phyloP scores from a whole-genome alignment of 1,140 invertebrate genomes.

The Drosophila ficusphila region DNA sequence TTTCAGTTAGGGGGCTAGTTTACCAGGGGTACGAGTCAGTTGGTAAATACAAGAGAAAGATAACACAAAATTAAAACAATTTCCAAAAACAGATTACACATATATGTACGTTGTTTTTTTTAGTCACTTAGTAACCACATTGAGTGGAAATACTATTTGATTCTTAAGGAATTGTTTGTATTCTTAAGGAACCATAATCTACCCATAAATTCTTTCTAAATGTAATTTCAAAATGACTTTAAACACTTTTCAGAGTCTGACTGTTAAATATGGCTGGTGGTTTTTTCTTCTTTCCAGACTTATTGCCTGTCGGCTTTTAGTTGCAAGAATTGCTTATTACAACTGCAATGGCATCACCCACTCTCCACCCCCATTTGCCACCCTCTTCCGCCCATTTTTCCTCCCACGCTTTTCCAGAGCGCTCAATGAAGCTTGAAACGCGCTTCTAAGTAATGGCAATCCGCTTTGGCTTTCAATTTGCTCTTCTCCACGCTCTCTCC shows the following conservation, averaged over 20 bases:
- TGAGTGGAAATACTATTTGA: too few species aligned
- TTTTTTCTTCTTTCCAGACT: not conserved
- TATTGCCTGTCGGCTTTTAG: slow-evolving; percentile 2
- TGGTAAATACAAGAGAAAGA: too few species aligned
- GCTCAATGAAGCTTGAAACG: slow-evolving; percentile 66
- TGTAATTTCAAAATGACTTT: not conserved
- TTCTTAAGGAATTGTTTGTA: too few species aligned
- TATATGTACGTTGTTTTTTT: too few species aligned
- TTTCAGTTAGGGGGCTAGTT: not conserved
- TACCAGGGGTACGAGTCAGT: not conserved
- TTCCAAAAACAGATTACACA: too few species aligned
- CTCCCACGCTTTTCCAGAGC: slow-evolving; percentile 8
- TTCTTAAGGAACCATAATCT: too few species aligned
- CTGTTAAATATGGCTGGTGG: not conserved
- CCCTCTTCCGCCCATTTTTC: not conserved
- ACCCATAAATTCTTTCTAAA: too few species aligned
- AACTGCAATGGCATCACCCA: slow-evolving; percentile 6
- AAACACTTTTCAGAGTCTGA: not conserved
- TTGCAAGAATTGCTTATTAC: slow-evolving; percentile 27
- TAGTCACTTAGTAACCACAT: too few species aligned
- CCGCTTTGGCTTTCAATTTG: slow-evolving; percentile 67
- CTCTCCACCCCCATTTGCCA: not conserved
- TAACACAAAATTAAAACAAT: too few species aligned
- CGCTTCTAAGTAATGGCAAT: slow-evolving; percentile 70
- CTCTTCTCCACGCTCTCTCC: slow-evolving; percentile 8